Conservation (phyloP, 2,888 invertebrate species). For the Mimumesa dahlbomi region DNA sequence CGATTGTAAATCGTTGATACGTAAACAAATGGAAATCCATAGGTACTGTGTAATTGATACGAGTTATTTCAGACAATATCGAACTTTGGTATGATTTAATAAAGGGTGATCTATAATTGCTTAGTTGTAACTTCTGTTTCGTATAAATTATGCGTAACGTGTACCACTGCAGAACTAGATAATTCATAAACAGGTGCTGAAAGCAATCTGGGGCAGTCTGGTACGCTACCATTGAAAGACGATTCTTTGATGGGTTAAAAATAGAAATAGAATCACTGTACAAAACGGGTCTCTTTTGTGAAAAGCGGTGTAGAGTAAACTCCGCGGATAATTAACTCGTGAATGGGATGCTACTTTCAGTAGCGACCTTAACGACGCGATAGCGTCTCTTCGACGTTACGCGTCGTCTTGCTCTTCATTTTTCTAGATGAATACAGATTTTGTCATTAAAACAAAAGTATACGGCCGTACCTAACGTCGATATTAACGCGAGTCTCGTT, state of each 20-base stretch:
- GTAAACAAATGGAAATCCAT: no score
- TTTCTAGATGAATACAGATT: neutral
- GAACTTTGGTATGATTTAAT: no score
- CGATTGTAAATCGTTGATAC: no score
- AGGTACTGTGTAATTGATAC: no score
- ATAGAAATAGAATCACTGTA: constrained; percentile 63
- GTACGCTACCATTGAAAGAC: constrained; percentile 60
- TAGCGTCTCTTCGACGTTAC: neutral
- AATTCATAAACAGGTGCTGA: constrained; percentile 1
- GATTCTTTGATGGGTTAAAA: constrained; percentile 73
- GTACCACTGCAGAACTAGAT: neutral
- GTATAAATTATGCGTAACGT: no score
- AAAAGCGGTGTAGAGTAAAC: constrained; percentile 59
- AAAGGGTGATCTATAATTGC: no score
- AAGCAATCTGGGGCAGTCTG: constrained; percentile 68
- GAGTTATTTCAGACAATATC: no score
- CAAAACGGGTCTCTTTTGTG: constrained; percentile 8
- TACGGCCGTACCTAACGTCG: no score
- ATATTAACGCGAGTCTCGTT: no score
- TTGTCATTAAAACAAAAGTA: neutral
- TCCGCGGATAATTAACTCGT: constrained; percentile 59
- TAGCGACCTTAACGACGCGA: neutral
- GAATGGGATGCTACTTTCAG: constrained; percentile 4
- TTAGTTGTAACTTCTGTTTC: no score
- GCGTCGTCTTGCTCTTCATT: neutral